Conservation (phyloP, 35 echinoderm and acorn worm species). For the Ophiothrix spiculata region DNA sequence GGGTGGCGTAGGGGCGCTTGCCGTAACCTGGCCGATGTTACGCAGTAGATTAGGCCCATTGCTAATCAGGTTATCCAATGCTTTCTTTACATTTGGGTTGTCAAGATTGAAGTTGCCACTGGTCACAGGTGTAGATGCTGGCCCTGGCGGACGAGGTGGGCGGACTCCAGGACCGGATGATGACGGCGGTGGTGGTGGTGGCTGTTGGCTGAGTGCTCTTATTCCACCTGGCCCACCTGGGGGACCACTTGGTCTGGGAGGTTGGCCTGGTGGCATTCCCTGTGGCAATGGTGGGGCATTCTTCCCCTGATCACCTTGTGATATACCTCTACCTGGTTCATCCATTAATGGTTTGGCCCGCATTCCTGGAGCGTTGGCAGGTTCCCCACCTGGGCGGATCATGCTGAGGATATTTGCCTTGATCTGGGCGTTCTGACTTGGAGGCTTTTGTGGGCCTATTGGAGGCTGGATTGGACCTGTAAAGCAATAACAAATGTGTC, state of each 20-base stretch:
- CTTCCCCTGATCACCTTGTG: too few relatives aligned
- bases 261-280: too few relatives aligned
- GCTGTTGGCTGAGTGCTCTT: background rate
- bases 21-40: conserved; percentile 1
- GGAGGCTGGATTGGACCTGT: background rate
- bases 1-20: conserved; percentile 6
- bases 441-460: background rate
- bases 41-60: conserved; percentile 76
- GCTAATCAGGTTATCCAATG: conserved; percentile 86
- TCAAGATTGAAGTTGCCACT: conserved; percentile 64
- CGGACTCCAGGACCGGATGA: background rate
- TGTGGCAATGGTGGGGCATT: too few relatives aligned
- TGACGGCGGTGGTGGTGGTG: conserved; percentile 1
- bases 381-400: conserved; percentile 36
- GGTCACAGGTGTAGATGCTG: conserved; percentile 3
- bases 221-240: background rate
- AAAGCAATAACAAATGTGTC: background rate
- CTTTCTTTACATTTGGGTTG: conserved; percentile 92
- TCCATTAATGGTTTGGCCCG: too few relatives aligned
- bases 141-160: background rate
- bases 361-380: too few relatives aligned
- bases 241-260: background rate
- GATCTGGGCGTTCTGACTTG: conserved; percentile 36
- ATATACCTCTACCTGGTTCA: too few relatives aligned
- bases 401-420: conserved; percentile 96